Base-by-base conservation (phyloP, 2,797 vertebrate species). In the Uromys caudimaculatus region DNA sequence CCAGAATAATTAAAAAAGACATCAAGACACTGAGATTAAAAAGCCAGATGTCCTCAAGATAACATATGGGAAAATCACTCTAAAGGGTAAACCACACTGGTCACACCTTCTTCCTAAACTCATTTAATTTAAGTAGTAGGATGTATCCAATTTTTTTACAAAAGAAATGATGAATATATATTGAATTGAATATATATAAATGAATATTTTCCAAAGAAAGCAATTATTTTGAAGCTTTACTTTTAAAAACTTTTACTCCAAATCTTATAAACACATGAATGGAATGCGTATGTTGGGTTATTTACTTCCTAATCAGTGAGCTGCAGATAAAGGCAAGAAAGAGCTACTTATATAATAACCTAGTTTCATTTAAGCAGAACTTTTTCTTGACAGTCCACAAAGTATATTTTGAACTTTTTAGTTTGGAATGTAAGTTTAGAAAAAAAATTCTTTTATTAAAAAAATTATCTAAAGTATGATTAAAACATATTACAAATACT, bases 81-180 rank as follows among this genome's bases (percentile, higher is more conserved):
- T 84, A 24, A 13, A 52, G 56, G 23, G 3, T 19, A 89, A 73
- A 4, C 87, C 91, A 14, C 44, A 73, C 69, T 10, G 58, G 17
- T 77, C 44, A 75, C 5, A 58, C 2, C 2, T 87, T 29, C 83
- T 84, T 75, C 32, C 27, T 47, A 69, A 50, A 5, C 44, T 52
- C 88, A 89, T 89, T 92, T 90, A 93, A 89, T 6, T 87, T 32
- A 82, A 91, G 83, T 5, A 41, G 35, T 62, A 88, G 79, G 2
- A 77, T 29, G 9, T 35, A 64, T 75, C 19, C 12, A 76, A 50
- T 69, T 81, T 47, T 91, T 24, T 89, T 13, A 81, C 77, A 64
- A 8, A 75, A 32, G 24, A 89, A 94, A 85, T 56, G 76, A 13
- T 91, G 24, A 67, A 50, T 77, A 47, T 38, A 86, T 86, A 44